phyloP scores from a whole-genome alignment of 2,888 invertebrate genomes.

The Drosophila mimica region DNA sequence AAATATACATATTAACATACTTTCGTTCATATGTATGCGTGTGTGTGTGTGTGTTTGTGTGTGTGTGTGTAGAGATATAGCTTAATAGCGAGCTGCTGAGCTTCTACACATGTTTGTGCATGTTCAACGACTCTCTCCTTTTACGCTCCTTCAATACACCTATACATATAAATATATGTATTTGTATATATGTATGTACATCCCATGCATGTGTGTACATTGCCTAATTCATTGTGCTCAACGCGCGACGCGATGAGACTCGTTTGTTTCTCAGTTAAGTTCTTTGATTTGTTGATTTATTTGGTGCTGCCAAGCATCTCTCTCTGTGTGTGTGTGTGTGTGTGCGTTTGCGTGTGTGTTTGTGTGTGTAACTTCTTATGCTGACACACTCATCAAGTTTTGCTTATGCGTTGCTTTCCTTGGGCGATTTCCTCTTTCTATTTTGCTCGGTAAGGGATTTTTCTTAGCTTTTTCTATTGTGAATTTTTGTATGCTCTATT shows the following conservation, averaged over 20 bases:
- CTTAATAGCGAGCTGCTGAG: constrained; percentile 18
- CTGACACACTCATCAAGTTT: constrained; percentile 49
- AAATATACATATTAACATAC: constrained; percentile 7
- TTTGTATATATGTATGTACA: constrained; percentile 1
- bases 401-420: constrained; percentile 25
- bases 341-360: neutral
- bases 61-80: neutral
- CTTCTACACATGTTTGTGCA: constrained; percentile 44
- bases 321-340: neutral
- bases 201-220: constrained; percentile 16
- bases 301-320: constrained; percentile 24
- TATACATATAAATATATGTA: constrained; percentile 12
- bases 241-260: constrained; percentile 37
- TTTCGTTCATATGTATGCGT: neutral
- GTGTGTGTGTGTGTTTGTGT: neutral
- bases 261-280: constrained; percentile 64
- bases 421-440: constrained; percentile 8
- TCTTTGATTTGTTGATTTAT: constrained; percentile 71
- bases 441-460: constrained; percentile 39
- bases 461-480: neutral
- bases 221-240: constrained; percentile 50
- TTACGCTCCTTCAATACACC: constrained; percentile 16
- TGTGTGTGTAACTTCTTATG: constrained; percentile 35
- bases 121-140: constrained; percentile 3
- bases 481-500: constrained; percentile 31